phyloP scores from a whole-genome alignment of 2,797 vertebrate genomes.

The Sebastiscus tertius region DNA sequence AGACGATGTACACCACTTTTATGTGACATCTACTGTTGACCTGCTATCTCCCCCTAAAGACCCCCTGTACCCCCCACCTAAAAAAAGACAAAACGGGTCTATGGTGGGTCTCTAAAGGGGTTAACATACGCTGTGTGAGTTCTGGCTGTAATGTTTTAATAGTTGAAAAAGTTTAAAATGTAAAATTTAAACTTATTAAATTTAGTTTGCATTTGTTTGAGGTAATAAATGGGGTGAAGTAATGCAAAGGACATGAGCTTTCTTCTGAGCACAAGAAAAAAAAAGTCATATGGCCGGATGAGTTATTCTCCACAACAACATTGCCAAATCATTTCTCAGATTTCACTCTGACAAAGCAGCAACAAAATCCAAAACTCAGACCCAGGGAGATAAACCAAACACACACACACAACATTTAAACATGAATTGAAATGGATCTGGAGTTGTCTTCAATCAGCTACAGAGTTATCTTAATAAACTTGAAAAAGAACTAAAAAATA shows the following conservation, averaged over 20 bases:
- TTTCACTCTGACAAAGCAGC: background rate
- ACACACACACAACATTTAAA: background rate
- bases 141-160: background rate
- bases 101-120: too few species aligned
- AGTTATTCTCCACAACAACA: background rate
- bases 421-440: background rate
- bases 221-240: background rate
- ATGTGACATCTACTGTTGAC: too few species aligned
- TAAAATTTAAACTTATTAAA: too few species aligned
- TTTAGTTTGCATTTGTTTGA: background rate
- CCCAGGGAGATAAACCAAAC: background rate
- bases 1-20: too few species aligned
- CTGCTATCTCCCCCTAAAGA: too few species aligned
- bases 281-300: background rate
- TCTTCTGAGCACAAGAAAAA: background rate
- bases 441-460: background rate
- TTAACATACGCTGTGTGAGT: background rate
- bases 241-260: background rate
- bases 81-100: too few species aligned
- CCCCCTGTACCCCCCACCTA: too few species aligned
- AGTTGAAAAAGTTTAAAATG: too few species aligned
- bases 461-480: background rate
- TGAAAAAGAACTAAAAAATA: background rate
- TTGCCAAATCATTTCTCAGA: background rate
- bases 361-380: background rate